Percentiles rank a stretch among this genome's conserved stretches.
Conservation (phyloP, 2,797 vertebrate genomes). For the Tangara arthus region DNA sequence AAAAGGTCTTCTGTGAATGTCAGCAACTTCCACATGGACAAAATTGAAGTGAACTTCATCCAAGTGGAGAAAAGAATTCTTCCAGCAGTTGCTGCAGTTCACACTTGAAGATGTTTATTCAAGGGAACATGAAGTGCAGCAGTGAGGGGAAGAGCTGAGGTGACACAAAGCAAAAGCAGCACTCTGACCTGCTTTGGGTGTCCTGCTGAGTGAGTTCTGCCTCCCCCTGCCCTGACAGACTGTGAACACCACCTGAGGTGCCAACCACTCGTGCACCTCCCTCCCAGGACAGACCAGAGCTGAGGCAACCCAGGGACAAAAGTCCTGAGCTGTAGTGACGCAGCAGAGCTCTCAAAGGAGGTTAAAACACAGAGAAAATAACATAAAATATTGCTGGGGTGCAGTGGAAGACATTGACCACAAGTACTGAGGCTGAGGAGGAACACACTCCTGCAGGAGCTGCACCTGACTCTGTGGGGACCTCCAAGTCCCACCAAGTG, state of each 20-base stretch:
- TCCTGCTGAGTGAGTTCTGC: background rate
- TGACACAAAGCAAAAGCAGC: background rate
- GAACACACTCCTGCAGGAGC: no score
- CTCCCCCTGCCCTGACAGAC: background rate
- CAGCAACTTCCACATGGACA: background rate
- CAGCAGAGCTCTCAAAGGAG: background rate
- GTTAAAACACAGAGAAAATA: background rate
- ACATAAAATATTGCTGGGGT: background rate
- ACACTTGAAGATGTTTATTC: background rate
- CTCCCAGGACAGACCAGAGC: background rate
- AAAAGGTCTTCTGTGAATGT: background rate
- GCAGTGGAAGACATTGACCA: no score
- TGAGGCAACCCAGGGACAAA: background rate
- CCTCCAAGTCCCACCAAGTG: accelerated
- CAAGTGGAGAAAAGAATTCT: background rate
- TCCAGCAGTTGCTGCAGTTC: background rate
- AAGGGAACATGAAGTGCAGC: background rate
- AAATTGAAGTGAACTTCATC: background rate
- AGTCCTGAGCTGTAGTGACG: background rate
- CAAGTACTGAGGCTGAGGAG: background rate
- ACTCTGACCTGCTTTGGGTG: background rate
- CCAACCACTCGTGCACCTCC: background rate
- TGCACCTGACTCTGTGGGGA: background rate
- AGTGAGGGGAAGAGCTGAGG: background rate
- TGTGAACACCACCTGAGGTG: background rate